These are phyloP conservation scores for Cyprinodon tularosa DNA, from an alignment of 2,113 vertebrate genomes.

Conservation along the genomic window DNA sequence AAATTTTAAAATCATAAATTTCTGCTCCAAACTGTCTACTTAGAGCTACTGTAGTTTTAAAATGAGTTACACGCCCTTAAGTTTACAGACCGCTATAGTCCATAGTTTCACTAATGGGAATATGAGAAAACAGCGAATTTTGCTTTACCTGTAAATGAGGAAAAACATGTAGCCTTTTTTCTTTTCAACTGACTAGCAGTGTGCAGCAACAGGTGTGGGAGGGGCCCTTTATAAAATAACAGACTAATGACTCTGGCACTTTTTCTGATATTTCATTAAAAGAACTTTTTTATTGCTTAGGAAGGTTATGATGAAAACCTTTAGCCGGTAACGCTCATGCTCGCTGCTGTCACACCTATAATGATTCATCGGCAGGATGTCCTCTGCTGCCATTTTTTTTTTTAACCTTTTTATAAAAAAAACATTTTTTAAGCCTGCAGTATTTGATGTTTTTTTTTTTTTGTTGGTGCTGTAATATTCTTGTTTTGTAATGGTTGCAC, in stretches of 20 bases:
- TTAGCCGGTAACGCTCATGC: background rate
- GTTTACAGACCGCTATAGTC: background rate
- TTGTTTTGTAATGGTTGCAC: constrained; percentile 59
- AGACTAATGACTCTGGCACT: no score
- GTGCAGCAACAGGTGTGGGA: background rate
- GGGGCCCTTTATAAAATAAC: no score
- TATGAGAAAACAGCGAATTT: background rate
- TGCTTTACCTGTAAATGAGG: background rate
- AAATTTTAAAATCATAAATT: background rate
- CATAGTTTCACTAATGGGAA: background rate
- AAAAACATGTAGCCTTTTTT: background rate
- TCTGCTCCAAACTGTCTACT: background rate
- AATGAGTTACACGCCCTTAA: background rate
- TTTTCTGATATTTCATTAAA: no score
- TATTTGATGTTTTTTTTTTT: constrained; percentile 27
- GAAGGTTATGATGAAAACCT: background rate
- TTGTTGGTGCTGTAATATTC: constrained; percentile 59
- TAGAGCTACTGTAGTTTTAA: background rate
- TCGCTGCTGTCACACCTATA: background rate
- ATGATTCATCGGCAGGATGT: constrained; percentile 11
- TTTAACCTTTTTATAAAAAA: background rate
- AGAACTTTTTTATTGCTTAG: no score
- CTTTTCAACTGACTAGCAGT: background rate
- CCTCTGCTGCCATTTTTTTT: constrained; percentile 1
- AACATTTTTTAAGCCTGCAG: constrained; percentile 24